Base-by-base conservation (phyloP, 2,797 vertebrate species). In the Trematomus bernacchii region DNA sequence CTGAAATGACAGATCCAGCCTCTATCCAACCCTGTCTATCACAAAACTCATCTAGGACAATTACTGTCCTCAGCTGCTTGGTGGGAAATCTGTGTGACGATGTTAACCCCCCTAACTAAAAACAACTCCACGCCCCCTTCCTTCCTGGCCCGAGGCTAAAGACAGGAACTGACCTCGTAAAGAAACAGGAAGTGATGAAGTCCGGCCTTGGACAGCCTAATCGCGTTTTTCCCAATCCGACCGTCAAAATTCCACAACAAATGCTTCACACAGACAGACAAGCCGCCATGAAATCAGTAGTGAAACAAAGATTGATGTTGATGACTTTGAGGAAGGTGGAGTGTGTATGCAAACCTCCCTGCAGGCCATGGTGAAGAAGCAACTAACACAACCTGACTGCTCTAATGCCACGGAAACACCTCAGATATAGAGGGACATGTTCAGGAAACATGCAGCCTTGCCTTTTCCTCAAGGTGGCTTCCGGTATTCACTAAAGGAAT, bases 101-200 rank as follows among this genome's bases (percentile, higher is more conserved):
- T 5, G 51, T 37, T 19, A 48, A 46, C 6, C 18, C 66, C 79
- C 71, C 84, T 76, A 73, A 85, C 30, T 69, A 37, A 66, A 58
- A 70, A 27, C 27, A 42, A 42, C 27, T 67, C 73, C 83, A 87
- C 87, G 55, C 92, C 92, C 79, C 86, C 87, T 93, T 94, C 92
- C 93, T 94, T 93, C 92, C 90, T 69, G 80, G 79, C 85, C 77
- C 13, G 65, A 74, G 85, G 86, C 89, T 85, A 84, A 86, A 93
- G 93, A 76, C 94, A 93, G 94, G 94, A 95, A 95, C 84, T 94
- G 92, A 94, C 93, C 94, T 93, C 79, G 92, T 89, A 86, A 91
- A 92, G 93, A 93, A 94, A 94, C 92, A 94, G 94, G 94, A 95
- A 94, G 92, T 94, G 92, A 95, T 92, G 93, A 88, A 89, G 89